Conservation (phyloP, 2,888 invertebrate genomes). For the Oscheius onirici region DNA sequence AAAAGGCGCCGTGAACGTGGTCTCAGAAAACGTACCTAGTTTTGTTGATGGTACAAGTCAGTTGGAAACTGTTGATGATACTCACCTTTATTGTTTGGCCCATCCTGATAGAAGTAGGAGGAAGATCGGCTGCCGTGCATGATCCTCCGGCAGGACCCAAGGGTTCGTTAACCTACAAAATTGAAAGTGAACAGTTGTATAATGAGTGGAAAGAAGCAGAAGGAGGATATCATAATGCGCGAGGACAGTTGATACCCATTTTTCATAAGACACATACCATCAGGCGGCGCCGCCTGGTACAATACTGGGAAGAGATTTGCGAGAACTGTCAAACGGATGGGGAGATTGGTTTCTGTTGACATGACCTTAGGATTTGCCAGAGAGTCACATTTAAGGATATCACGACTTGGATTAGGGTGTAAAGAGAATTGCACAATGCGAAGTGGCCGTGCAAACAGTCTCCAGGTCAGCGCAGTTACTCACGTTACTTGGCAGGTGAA, state of each 20-base stretch:
- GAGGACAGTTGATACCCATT: constrained; percentile 25
- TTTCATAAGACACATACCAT: constrained; percentile 19
- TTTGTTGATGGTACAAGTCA: no score
- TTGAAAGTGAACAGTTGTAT: background rate
- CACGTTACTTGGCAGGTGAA: constrained; percentile 21
- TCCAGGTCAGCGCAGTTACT: constrained; percentile 29
- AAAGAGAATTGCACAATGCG: constrained; percentile 31
- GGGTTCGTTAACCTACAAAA: background rate
- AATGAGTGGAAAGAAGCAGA: background rate
- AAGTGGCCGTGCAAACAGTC: constrained; percentile 25
- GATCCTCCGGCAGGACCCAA: constrained; percentile 12
- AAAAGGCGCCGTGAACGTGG: no score
- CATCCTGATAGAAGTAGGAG: constrained; percentile 14
- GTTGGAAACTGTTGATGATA: background rate
- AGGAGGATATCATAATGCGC: constrained; percentile 12
- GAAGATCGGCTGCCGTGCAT: constrained; percentile 12
- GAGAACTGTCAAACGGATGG: background rate
- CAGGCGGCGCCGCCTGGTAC: constrained; percentile 30
- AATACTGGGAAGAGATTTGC: constrained; percentile 1
- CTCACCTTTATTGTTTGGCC: constrained; percentile 13
- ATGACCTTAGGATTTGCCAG: constrained; percentile 8
- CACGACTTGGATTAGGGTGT: constrained; percentile 23
- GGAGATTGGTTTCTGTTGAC: constrained; percentile 4
- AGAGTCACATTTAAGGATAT: constrained; percentile 6
- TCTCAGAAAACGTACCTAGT: no score